Conservation (phyloP, 2,113 vertebrate genomes). For the Burhinus bistriatus region DNA sequence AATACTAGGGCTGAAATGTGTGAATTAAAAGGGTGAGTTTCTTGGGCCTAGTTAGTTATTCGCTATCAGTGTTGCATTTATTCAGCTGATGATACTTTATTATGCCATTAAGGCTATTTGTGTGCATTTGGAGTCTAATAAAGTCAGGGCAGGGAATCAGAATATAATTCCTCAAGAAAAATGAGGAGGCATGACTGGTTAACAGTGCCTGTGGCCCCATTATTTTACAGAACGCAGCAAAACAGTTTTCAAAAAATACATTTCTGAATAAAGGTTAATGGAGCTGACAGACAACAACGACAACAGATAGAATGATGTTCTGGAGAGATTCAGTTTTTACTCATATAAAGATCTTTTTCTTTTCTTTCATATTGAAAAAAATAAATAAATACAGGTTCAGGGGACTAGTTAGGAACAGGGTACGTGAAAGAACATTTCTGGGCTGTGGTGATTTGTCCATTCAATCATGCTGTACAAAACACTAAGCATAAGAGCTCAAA, state of each 20-base stretch:
- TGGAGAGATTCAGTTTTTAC: neutral
- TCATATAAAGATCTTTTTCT: neutral
- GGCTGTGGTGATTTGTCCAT: conserved; percentile 11
- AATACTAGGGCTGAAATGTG: neutral
- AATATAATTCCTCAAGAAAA: conserved; percentile 15
- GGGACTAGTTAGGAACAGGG: neutral
- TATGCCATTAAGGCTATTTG: neutral
- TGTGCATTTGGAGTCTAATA: neutral
- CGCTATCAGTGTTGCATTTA: neutral
- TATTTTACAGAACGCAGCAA: neutral
- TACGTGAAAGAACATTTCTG: neutral
- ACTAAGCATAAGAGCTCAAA: neutral
- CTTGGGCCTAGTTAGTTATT: neutral
- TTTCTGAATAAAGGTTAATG: neutral
- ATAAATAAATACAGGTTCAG: neutral
- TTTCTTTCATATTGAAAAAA: neutral
- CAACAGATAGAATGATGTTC: neutral
- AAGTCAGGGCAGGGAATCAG: neutral
- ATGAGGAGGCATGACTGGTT: neutral
- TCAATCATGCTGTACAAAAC: conserved; percentile 34
- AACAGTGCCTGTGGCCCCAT: neutral
- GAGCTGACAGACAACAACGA: neutral
- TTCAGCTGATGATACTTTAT: neutral
- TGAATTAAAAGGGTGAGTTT: neutral
- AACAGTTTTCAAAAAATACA: neutral